phyloP scores from a whole-genome alignment of 92 coral and sea anemone species.

The Actinernus sp. region DNA sequence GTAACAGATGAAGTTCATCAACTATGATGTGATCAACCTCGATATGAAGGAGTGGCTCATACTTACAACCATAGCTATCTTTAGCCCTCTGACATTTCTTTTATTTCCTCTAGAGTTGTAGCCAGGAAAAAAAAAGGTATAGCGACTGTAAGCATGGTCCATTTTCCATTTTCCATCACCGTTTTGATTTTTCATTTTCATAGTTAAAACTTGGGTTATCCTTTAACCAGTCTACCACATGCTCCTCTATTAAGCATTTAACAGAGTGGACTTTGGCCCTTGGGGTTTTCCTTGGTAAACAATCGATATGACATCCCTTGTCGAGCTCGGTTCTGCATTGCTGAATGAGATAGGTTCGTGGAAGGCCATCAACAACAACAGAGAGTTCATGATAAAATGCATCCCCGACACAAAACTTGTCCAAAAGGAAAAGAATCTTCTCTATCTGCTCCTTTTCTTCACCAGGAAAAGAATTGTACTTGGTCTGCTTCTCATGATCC shows the following conservation, averaged over 20 bases:
- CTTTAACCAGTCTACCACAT: conserved; percentile 12
- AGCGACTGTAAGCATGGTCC: too few species aligned
- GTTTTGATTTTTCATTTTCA: conserved; percentile 18
- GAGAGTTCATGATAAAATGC: conserved; percentile 25
- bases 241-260: conserved; percentile 18
- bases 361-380: conserved; percentile 31
- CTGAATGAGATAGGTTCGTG: conserved; percentile 15
- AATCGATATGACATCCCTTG: conserved; percentile 15
- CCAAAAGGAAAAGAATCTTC: conserved; percentile 8
- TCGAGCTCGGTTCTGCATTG: conserved; percentile 19
- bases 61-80: conserved; percentile 41
- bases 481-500: not conserved
- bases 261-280: conserved; percentile 48
- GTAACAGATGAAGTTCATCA: conserved; percentile 57
- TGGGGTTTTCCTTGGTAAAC: conserved; percentile 18
- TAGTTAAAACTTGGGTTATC: too few species aligned
- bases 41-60: conserved; percentile 39
- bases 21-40: conserved; percentile 45
- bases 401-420: conserved; percentile 42
- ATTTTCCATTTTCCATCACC: conserved; percentile 39
- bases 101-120: conserved; percentile 41
- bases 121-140: not conserved
- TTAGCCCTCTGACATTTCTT: conserved; percentile 4
- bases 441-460: conserved; percentile 28
- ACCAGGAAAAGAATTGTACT: not conserved